Base-by-base conservation (phyloP, 2,797 vertebrate genomes). In the Myotis vivesi region DNA sequence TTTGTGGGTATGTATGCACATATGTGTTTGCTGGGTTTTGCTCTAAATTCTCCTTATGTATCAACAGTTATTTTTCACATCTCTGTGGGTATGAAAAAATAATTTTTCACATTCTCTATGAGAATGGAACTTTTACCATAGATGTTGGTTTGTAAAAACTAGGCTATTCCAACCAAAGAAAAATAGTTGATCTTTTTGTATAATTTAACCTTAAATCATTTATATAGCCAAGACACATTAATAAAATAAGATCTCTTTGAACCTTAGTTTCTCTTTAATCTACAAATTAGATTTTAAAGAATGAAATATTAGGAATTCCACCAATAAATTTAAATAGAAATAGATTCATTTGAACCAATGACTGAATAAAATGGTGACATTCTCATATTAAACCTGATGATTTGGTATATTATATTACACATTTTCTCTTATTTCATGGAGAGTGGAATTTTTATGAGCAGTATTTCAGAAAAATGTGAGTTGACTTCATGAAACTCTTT, bases 321-420 rank as follows among this genome's bases (percentile, higher is more conserved):
- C 95, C 95, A 95, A 98, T 99, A 98, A 98, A 99, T 99, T 98
- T 97, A 97, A 98, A 98, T 98, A 97, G 97, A 98, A 99, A 98
- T 98, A 93, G 94, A 98, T 98, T 98, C 95, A 98, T 98, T 98
- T 97, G 97, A 97, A 98, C 96, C 98, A 98, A 98, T 97, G 97
- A 95, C 93, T 97, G 97, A 98, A 97, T 98, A 98, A 98, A 98
- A 98, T 97, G 95, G 95, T 98, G 98, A 98, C 98, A 98, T 98
- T 98, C 98, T 93, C 97, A 85, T 98, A 98, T 98, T 98, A 98
- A 98, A 96, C 97, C 95, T 93, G 95, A 98, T 98, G 97, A 98
- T 99, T 98, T 98, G 98, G 89, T 98, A 95, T 98, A 97, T 98
- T 98, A 96, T 95, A 97, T 98, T 96, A 96, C 94, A 96, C 98